Conservation (phyloP, 2,797 vertebrate genomes). For the Diceros bicornis region DNA sequence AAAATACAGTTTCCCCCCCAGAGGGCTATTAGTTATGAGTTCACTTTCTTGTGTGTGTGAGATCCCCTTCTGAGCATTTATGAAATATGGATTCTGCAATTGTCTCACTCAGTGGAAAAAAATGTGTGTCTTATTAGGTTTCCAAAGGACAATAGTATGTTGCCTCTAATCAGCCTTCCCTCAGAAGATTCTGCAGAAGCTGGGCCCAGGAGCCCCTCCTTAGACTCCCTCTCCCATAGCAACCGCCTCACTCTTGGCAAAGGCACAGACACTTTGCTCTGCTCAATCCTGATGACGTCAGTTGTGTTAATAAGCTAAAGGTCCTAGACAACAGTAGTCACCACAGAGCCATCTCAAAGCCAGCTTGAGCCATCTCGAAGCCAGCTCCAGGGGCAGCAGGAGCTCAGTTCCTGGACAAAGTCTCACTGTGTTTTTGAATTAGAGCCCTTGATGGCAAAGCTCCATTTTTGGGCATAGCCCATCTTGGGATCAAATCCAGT, state of each 20-base stretch:
- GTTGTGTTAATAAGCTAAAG: constrained; percentile 37
- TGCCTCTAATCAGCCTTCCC: constrained; percentile 61
- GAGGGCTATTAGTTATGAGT: constrained; percentile 68
- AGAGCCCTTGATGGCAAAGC: not conserved
- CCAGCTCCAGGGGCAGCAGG: not conserved
- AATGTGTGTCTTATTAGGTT: constrained; percentile 74
- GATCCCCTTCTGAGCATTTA: constrained; percentile 64
- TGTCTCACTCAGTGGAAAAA: constrained; percentile 72
- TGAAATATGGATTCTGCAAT: constrained; percentile 67
- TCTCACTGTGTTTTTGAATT: not conserved
- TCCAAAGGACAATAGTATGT: constrained; percentile 66
- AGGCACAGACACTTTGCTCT: constrained; percentile 7
- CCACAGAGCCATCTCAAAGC: not conserved
- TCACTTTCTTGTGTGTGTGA: constrained; percentile 65
- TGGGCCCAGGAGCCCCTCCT: not conserved
- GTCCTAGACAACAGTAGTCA: constrained; percentile 49
- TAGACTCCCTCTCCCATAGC: constrained; percentile 17
- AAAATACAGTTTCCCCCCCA: constrained; percentile 47
- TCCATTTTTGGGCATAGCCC: constrained; percentile 35
- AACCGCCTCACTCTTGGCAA: constrained; percentile 40
- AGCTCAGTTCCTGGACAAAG: constrained; percentile 49
- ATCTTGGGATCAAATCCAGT: constrained; percentile 55
- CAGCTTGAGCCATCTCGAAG: not conserved
- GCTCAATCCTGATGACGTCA: not conserved
- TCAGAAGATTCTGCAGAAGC: constrained; percentile 64